Conservation (phyloP, 2,888 invertebrate species). For the Antitype chi region DNA sequence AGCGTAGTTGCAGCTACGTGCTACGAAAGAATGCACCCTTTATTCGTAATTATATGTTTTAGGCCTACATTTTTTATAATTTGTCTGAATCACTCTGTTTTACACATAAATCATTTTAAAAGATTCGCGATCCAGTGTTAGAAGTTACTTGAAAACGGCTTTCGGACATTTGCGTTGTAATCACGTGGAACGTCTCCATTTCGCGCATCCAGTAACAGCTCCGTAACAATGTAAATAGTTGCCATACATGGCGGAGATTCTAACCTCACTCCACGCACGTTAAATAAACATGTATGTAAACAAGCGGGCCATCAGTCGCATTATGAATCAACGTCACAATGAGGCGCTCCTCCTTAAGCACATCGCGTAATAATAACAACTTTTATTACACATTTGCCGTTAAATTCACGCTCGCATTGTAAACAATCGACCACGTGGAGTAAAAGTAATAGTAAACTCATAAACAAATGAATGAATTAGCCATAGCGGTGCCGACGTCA, state of each 20-base stretch:
- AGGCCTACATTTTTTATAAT: not conserved
- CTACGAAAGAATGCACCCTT: constrained; percentile 7
- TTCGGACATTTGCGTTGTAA: constrained; percentile 10
- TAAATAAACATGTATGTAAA: constrained; percentile 67
- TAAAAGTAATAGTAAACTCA: constrained; percentile 87
- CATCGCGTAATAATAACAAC: constrained; percentile 76
- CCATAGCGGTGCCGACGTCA: constrained; percentile 84
- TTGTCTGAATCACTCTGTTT: not conserved
- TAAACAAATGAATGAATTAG: constrained; percentile 88
- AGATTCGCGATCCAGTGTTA: not conserved
- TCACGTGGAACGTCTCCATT: constrained; percentile 37
- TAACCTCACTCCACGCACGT: constrained; percentile 49
- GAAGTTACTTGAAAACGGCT: constrained; percentile 1
- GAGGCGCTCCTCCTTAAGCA: constrained; percentile 66
- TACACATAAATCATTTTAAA: not conserved
- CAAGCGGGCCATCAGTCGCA: constrained; percentile 65
- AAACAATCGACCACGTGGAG: constrained; percentile 88
- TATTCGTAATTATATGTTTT: not conserved
- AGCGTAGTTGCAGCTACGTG: constrained; percentile 21
- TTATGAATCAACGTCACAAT: constrained; percentile 69
- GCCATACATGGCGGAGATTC: constrained; percentile 50
- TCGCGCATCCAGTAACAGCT: constrained; percentile 31
- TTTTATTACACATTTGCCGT: constrained; percentile 84
- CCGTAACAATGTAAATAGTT: constrained; percentile 55
- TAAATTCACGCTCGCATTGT: constrained; percentile 80